phyloP scores from a whole-genome alignment of 2,888 invertebrate genomes.

The Nomada lathburiana region DNA sequence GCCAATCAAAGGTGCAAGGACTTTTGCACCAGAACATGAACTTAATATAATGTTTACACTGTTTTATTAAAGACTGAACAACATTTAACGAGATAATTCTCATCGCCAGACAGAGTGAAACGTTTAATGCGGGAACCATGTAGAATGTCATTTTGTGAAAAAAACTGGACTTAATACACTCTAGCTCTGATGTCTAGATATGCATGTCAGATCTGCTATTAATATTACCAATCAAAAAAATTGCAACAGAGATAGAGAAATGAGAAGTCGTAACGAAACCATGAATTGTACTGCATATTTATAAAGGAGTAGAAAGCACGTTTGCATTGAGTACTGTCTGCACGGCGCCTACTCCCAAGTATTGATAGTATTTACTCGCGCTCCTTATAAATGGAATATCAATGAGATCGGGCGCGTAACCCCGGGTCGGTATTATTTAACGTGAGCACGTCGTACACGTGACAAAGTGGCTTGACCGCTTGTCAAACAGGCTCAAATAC shows the following conservation, averaged over 20 bases:
- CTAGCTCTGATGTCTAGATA: not conserved
- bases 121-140: too few species aligned
- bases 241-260: not conserved
- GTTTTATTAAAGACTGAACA: too few species aligned
- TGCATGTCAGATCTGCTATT: not conserved
- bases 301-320: conserved; percentile 39
- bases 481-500: conserved; percentile 61
- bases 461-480: conserved; percentile 68
- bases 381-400: conserved; percentile 60
- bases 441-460: conserved; percentile 62
- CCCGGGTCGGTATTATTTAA: conserved; percentile 68
- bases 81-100: too few species aligned
- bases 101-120: too few species aligned
- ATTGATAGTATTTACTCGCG: conserved; percentile 48
- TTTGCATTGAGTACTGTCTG: not conserved
- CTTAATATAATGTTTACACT: too few species aligned
- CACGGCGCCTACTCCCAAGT: conserved; percentile 45
- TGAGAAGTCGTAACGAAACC: not conserved
- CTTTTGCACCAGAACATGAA: too few species aligned
- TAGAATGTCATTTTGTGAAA: too few species aligned
- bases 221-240: not conserved
- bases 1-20: too few species aligned
- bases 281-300: conserved; percentile 9
- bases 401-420: conserved; percentile 64
- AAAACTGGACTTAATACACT: too few species aligned